Evolutionary conservation across 2,888 invertebrate species (phyloP).

Genomic region (Troglohyphantes excavatus): DNA sequence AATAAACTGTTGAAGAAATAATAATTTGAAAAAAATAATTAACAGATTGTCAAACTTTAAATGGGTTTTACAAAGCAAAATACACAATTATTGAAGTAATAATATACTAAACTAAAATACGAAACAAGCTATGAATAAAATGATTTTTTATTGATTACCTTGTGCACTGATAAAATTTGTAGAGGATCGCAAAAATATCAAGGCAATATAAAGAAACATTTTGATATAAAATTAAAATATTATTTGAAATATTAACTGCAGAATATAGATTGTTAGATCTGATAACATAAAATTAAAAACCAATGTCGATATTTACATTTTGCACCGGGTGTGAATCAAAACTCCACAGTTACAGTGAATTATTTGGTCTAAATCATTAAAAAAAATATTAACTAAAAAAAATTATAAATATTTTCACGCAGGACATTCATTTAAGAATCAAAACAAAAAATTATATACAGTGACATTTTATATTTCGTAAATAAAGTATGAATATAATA

Average conservation of each 20-base stretch:
- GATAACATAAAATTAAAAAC: neutral
- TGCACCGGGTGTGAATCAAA: constrained; percentile 15
- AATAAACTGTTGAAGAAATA: neutral
- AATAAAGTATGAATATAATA: too few species aligned
- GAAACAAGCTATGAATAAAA: neutral
- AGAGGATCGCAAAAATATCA: neutral
- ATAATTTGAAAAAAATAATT: neutral
- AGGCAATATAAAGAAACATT: neutral
- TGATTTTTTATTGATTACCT: neutral
- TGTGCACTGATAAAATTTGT: neutral
- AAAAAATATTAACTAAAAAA: neutral
- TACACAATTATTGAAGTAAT: too few species aligned
- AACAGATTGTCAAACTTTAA: neutral
- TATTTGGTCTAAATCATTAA: neutral
- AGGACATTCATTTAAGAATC: too few species aligned
- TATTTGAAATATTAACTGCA: neutral
- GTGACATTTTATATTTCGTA: too few species aligned
- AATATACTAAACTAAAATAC: too few species aligned
- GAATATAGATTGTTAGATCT: neutral
- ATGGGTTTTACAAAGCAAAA: too few species aligned
- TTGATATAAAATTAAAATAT: neutral
- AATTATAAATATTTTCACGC: neutral
- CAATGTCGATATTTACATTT: constrained; percentile 21
- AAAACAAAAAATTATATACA: too few species aligned
- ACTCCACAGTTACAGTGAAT: neutral